Conservation (phyloP, 2,888 invertebrate species). For the Meghimatium bilineatum region DNA sequence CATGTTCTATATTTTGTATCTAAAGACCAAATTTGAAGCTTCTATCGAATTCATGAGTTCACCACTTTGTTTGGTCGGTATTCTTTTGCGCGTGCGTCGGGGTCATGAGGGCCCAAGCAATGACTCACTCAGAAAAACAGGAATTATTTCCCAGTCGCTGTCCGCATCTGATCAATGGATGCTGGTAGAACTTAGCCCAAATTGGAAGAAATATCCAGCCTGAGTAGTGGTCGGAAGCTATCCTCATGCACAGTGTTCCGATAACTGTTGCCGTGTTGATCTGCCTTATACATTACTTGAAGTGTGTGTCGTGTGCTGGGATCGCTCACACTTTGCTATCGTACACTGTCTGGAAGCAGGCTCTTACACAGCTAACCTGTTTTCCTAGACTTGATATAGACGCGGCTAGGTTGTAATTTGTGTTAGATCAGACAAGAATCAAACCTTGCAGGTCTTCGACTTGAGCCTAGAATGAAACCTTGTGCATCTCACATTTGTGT, state of each 20-base stretch:
- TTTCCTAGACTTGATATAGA: no score
- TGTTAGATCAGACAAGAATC: no score
- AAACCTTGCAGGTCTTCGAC: no score
- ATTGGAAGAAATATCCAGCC: background rate
- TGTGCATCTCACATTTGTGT: no score
- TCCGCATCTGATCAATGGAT: background rate
- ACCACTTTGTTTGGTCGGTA: background rate
- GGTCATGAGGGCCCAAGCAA: conserved; percentile 3
- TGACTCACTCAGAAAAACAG: conserved; percentile 12
- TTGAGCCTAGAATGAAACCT: no score
- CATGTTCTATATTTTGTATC: background rate
- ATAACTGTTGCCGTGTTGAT: background rate
- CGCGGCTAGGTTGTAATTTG: no score
- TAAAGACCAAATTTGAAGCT: no score
- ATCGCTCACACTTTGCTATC: no score
- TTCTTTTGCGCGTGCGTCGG: conserved; percentile 14
- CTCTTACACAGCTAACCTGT: background rate
- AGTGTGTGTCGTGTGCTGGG: no score
- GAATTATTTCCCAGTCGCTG: background rate
- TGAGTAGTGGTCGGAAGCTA: background rate
- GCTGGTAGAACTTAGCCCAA: background rate
- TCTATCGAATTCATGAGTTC: background rate
- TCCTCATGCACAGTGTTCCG: background rate
- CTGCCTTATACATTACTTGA: background rate
- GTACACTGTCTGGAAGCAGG: background rate